phyloP scores from a whole-genome alignment of 2,888 invertebrate genomes.

The Leptinotarsa peninsularis region DNA sequence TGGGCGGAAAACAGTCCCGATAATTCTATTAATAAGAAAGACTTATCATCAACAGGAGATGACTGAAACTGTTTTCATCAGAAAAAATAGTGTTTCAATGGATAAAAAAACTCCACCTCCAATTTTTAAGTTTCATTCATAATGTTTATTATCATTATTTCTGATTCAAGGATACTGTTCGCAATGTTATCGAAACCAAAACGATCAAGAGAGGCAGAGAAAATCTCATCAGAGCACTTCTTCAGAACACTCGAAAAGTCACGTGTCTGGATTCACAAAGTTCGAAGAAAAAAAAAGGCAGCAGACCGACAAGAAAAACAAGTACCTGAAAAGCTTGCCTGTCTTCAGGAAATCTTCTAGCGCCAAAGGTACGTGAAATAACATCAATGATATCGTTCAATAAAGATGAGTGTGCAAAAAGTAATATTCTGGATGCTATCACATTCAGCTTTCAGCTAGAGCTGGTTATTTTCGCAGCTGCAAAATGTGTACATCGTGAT shows the following conservation, averaged over 20 bases:
- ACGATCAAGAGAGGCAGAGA: slow-evolving; percentile 73
- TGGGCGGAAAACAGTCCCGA: too few species aligned
- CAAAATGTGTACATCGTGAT: too few species aligned
- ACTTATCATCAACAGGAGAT: too few species aligned
- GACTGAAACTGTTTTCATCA: too few species aligned
- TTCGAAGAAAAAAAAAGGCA: slow-evolving; percentile 89
- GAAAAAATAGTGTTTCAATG: too few species aligned
- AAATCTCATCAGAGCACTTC: slow-evolving; percentile 56
- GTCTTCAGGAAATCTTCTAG: slow-evolving; percentile 80
- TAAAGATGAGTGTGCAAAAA: too few species aligned
- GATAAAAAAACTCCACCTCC: too few species aligned
- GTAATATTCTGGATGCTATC: too few species aligned
- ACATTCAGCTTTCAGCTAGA: too few species aligned
- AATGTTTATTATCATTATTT: neutral
- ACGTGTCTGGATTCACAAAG: slow-evolving; percentile 76
- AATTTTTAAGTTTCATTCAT: neutral
- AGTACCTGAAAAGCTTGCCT: slow-evolving; percentile 75
- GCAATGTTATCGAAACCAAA: slow-evolving; percentile 89
- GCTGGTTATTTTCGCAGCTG: too few species aligned
- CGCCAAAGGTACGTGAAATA: slow-evolving; percentile 69
- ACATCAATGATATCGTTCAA: too few species aligned
- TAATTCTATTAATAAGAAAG: too few species aligned
- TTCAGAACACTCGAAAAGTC: slow-evolving; percentile 60
- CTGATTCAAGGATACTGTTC: slow-evolving; percentile 83
- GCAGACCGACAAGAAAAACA: slow-evolving; percentile 78